Base-by-base conservation (phyloP, 2,797 vertebrate genomes). In the Phyllotis vaccarum region DNA sequence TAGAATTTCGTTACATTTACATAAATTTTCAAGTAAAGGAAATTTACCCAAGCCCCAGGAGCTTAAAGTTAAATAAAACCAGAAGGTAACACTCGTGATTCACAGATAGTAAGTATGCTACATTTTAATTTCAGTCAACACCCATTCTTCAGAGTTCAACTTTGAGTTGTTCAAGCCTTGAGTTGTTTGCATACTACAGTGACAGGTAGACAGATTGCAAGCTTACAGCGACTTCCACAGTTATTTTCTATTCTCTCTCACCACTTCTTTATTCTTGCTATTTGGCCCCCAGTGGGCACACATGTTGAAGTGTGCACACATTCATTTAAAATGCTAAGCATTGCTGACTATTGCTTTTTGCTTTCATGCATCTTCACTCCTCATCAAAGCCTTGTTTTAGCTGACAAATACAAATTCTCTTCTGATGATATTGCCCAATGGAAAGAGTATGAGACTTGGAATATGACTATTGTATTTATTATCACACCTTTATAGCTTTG, bases 41-140 rank as follows among this genome's bases (percentile, higher is more conserved):
- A 37, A 12, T 75, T 80, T 86, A 64, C 17, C n/a, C n/a, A 90
- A 83, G 58, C 52, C 29, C 24, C n/a, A 81, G 27, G 22, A 90
- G 2, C 94, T 92, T 72, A 89, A 83, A 13, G 37, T 86, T 81
- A 74, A 82, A 75, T 82, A 86, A 88, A 96, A 96, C 29, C n/a
- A 60, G 14, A 37, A 24, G 14, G n/a, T 93, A 81, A 19, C 13
- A 86, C 72, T 79, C 78, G 89, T 81, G 81, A 92, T 87, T 91
- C 54, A 91, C 22, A 70, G 75, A 60, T 86, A 66, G 29, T 49
- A 40, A 86, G 10, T 85, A 0, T 68, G 72, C 31, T 16, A 37
- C n/a, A 46, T 56, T 75, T 11, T 79, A 60, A 72, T 94, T 95
- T 93, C 31, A 79, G 76, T 89, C 86, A 96, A 37, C 89, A 92